Base-by-base conservation (phyloP, 2,113 vertebrate genomes). In the Astur gentilis region DNA sequence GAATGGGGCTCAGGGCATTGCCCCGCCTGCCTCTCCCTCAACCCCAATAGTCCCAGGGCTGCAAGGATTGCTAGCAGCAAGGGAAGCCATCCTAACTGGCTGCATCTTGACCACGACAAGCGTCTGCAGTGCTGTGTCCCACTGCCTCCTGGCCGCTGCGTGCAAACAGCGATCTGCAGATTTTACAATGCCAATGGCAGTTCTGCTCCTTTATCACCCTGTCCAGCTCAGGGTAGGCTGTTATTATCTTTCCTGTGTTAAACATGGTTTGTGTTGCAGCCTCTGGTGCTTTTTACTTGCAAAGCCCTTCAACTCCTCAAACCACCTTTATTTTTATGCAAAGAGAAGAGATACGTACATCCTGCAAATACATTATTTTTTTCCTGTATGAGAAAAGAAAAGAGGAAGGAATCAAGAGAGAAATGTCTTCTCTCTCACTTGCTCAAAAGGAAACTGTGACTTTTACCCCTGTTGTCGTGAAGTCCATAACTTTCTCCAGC, bases 101-200 rank as follows among this genome's bases (percentile, higher is more conserved):
- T 90, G 34, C 5, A 29, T 19, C 19, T 65, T 49, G 58, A 62
- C 19, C 54, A 49, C 54, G 49, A 71, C 21, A 13, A 89, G 13
- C 10, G 29, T 45, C 50, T 50, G 19, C 32, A 62, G 13, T 65
- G 45, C 58, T 57, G 38, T 32, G 22, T 69, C 42, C 58, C 21
- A 0, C 40, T 88, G 61, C 32, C 45, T 79, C 52, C 52, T 64
- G 55, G 47, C 61, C 10, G 1, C 6, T 20, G 27, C 13, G 3
- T 17, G 29, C 29, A 11, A 27, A 5, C n/a, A 50, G 40, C 58
- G 80, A 54, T 72, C 36, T 31, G 22, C 36, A 70, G 62, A 22
- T 31, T n/a, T 76, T 4, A 6, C 15, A 5, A 0, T 34, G 34
- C 42, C 29, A 14, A 0, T 34, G 75, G 32, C 60, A n/a, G 11